Evolutionary conservation across 2,797 vertebrate genomes (phyloP).

Genomic region (Cynodonichthys magdalenae): DNA sequence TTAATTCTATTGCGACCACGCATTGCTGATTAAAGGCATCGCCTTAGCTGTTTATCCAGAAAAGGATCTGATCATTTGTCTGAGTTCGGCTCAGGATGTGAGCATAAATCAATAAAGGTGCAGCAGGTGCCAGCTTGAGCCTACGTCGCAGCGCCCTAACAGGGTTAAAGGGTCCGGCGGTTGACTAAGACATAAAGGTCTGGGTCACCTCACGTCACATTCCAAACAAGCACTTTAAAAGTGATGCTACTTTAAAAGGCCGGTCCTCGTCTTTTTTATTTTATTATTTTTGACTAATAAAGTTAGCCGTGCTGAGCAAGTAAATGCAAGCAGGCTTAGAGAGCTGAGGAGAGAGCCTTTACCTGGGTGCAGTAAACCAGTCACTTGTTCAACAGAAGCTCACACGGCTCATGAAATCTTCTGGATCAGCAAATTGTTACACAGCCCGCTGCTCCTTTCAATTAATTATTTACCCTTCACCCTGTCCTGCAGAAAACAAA

Average conservation of each 20-base stretch:
- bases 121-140: conserved; percentile 58
- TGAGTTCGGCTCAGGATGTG: conserved; percentile 72
- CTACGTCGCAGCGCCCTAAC: conserved; percentile 42
- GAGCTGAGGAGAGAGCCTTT: conserved; percentile 49
- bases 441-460: conserved; percentile 76
- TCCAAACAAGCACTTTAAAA: conserved; percentile 47
- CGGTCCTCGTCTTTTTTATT: conserved; percentile 6
- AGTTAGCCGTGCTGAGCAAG: conserved; percentile 21
- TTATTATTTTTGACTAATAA: conserved; percentile 34
- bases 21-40: conserved; percentile 74
- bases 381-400: conserved; percentile 78
- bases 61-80: conserved; percentile 76
- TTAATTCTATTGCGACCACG: conserved; percentile 61
- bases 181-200: conserved; percentile 46
- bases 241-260: conserved; percentile 35
- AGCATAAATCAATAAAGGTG: conserved; percentile 71
- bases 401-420: conserved; percentile 72
- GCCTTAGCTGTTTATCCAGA: conserved; percentile 62
- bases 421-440: conserved; percentile 84
- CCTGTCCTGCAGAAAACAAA: conserved; percentile 70
- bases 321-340: conserved; percentile 47
- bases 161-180: conserved; percentile 49
- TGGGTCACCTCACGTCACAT: conserved; percentile 40
- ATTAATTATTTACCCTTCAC: conserved; percentile 83
- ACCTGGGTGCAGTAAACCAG: conserved; percentile 69